phyloP scores from a whole-genome alignment of 2,888 invertebrate species.

The Ashinkailepas kermadecensis region DNA sequence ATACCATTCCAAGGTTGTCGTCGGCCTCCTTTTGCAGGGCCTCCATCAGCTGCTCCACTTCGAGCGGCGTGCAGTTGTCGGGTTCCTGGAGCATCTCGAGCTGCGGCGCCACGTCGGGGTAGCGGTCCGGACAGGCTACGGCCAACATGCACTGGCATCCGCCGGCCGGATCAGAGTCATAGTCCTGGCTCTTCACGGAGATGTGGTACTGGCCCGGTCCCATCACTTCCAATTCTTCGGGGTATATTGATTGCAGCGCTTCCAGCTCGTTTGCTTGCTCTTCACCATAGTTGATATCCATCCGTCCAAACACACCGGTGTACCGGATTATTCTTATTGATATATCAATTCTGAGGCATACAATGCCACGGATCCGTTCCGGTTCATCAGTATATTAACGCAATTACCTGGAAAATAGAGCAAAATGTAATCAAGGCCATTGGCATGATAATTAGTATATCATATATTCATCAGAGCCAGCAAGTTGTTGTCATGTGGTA shows the following conservation, averaged over 20 bases:
- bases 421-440: no score
- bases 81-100: neutral
- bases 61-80: neutral
- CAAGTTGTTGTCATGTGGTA: no score
- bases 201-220: slow-evolving; percentile 1
- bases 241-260: slow-evolving; percentile 39
- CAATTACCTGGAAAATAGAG: no score
- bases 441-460: no score
- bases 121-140: neutral
- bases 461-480: no score
- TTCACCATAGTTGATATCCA: slow-evolving; percentile 29
- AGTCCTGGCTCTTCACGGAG: neutral
- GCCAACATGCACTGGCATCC: slow-evolving; percentile 10
- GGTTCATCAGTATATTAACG: no score
- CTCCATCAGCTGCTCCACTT: slow-evolving; percentile 3
- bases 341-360: no score
- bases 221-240: slow-evolving; percentile 34
- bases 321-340: no score
- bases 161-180: neutral
- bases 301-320: neutral
- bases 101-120: slow-evolving; percentile 15
- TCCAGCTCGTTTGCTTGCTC: slow-evolving; percentile 36
- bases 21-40: slow-evolving; percentile 48
- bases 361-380: no score
- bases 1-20: slow-evolving; percentile 92